These are phyloP conservation scores for Ctenodactylus gundi DNA, from an alignment of 2,113 vertebrate species.

Conservation along the genomic window DNA sequence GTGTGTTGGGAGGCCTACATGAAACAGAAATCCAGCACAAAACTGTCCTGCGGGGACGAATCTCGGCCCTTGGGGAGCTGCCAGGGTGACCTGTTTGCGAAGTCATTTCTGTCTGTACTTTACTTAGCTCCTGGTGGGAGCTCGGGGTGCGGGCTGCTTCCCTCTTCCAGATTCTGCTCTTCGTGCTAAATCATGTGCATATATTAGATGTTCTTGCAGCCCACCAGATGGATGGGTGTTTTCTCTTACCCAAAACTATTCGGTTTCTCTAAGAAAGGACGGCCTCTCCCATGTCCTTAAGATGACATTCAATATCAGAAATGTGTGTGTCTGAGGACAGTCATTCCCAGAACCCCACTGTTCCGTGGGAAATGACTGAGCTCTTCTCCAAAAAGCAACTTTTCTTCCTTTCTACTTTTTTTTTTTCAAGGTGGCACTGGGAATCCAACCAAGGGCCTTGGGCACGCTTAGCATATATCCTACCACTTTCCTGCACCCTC, in stretches of 20 bases:
- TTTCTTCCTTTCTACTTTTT: not conserved
- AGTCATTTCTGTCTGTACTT: not conserved
- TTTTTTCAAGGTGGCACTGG: not conserved
- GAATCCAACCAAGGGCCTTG: not conserved
- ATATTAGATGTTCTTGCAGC: slow-evolving; percentile 50
- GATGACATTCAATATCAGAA: not conserved
- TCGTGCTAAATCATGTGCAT: slow-evolving; percentile 59
- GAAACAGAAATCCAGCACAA: slow-evolving; percentile 63
- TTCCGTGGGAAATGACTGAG: not conserved
- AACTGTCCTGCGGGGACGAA: slow-evolving; percentile 42
- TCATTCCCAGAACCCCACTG: not conserved
- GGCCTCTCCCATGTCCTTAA: not conserved
- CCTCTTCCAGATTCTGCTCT: slow-evolving; percentile 1
- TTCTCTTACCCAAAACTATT: slow-evolving; percentile 23
- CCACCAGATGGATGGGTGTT: slow-evolving; percentile 58
- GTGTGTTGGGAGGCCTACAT: slow-evolving; percentile 50
- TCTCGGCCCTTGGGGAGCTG: not conserved
- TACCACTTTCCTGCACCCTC: not conserved
- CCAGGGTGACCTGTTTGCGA: not conserved
- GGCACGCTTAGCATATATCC: not conserved
- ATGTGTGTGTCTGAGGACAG: not conserved
- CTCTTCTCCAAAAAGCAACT: not conserved
- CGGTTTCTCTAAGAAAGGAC: not conserved
- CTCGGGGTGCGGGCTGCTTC: slow-evolving; percentile 25
- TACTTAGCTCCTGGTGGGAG: slow-evolving; percentile 28